phyloP scores from a whole-genome alignment of 1,140 invertebrate genomes.

The Alviniconcha marisindica region DNA sequence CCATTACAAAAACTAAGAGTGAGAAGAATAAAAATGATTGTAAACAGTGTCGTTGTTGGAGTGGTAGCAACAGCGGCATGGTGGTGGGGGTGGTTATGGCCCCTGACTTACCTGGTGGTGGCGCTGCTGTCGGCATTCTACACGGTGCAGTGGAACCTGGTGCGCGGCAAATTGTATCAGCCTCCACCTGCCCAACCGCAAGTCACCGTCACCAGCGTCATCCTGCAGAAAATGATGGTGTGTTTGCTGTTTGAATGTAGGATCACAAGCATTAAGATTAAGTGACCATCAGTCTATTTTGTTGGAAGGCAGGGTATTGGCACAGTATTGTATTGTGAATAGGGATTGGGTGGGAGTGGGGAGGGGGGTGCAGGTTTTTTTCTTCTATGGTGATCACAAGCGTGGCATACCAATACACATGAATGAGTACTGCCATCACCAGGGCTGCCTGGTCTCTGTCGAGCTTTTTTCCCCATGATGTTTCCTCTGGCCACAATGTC shows the following conservation, averaged over 20 bases:
- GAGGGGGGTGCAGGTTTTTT: too few species aligned
- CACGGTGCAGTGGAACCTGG: slow-evolving; percentile 3
- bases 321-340: not conserved
- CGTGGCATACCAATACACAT: too few species aligned
- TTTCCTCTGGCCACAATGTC: too few species aligned
- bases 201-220: slow-evolving; percentile 2
- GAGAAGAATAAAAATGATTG: too few species aligned
- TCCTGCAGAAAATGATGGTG: slow-evolving; percentile 35
- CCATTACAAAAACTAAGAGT: too few species aligned
- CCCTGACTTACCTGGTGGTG: not conserved
- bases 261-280: not conserved
- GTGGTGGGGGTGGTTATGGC: slow-evolving; percentile 27
- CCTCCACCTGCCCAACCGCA: not conserved
- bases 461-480: too few species aligned
- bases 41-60: not conserved
- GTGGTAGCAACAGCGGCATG: slow-evolving; percentile 5
- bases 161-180: slow-evolving; percentile 4
- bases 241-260: not conserved
- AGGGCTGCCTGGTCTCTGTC: too few species aligned
- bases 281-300: not conserved
- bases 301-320: not conserved
- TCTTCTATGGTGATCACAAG: too few species aligned
- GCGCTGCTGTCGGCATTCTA: slow-evolving; percentile 5
- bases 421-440: too few species aligned
- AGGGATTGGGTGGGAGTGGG: too few species aligned